Evolutionary conservation across 1,140 invertebrate species (phyloP), one percentile per base, ranked within the genome.

Genomic region (Caenorhabditis tropicalis): DNA sequence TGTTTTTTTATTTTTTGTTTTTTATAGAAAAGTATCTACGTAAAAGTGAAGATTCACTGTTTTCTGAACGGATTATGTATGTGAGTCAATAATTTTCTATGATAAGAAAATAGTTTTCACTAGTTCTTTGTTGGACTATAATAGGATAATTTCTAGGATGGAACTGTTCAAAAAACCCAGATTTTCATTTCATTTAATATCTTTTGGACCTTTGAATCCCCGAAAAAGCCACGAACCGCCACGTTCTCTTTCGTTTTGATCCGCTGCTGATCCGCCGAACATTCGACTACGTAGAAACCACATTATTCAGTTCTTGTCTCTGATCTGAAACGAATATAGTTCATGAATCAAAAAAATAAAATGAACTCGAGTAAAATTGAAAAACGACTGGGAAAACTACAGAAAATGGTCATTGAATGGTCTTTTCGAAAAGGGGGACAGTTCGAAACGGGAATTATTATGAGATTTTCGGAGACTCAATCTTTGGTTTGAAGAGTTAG

Each of bases 201-300:
- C n/a, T n/a, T n/a, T n/a, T n/a, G n/a, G n/a, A n/a, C n/a, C n/a
- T n/a, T n/a, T n/a, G n/a, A n/a, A n/a, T n/a, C n/a, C n/a, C n/a
- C n/a, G n/a, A n/a, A n/a, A n/a, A n/a, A n/a, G n/a, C n/a, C n/a
- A n/a, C n/a, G n/a, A 46, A 33, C 43, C 65, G 43, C 65, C 65
- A 24, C 65, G 65, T 1, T 74, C 65, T 36, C 65, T 39, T 19
- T 74, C 65, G n/a, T 65, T 65, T 24, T 74, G 65, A 74, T 74
- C 65, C 12, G 29, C 36, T 24, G 65, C 43, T 74, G 29, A 29
- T 7, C 65, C n/a, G n/a, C n/a, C 65, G n/a, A 74, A 74, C n/a
- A 74, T 21, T 43, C n/a, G 33, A 31, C 65, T 74, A 6, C 65
- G 65, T 74, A 74, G 36, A 46, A 74, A 74, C 65, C 65, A 74